Percentiles rank a stretch among this genome's conserved stretches.
Conservation (phyloP, 2,888 invertebrate genomes). For the Sminthurides aquaticus region DNA sequence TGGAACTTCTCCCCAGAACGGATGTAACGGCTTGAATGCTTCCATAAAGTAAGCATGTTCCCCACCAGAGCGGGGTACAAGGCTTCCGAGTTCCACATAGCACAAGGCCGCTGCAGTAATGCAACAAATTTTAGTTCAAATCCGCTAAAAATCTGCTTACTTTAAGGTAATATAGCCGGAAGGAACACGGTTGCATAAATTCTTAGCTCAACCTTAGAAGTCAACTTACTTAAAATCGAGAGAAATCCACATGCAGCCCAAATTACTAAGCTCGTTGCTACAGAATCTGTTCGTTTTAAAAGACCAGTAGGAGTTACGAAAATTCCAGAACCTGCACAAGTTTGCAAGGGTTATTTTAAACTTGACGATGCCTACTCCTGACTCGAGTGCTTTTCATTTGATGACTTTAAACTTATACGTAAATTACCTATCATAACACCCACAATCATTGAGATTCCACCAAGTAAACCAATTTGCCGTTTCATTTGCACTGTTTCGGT, state of each 20-base stretch:
- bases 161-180: background rate
- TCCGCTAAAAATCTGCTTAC: no score
- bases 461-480: constrained; percentile 98
- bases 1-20: constrained; percentile 11
- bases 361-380: no score
- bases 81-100: constrained; percentile 7
- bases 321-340: background rate
- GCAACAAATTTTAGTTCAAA: no score
- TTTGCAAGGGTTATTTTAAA: no score
- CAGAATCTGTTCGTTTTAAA: background rate
- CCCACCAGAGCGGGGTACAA: constrained; percentile 8
- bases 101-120: constrained; percentile 7
- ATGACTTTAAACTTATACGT: no score
- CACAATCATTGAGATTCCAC: constrained; percentile 98
- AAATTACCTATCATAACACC: constrained; percentile 99
- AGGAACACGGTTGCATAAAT: no score
- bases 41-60: constrained; percentile 10
- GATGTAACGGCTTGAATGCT: constrained; percentile 11
- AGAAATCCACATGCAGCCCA: background rate
- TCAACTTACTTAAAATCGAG: no score
- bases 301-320: background rate
- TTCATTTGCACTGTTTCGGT: constrained; percentile 51
- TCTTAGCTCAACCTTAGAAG: no score
- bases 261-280: background rate
- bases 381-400: no score